Evolutionary conservation across 1,140 invertebrate genomes (phyloP).

Genomic region (Papilio glaucus): DNA sequence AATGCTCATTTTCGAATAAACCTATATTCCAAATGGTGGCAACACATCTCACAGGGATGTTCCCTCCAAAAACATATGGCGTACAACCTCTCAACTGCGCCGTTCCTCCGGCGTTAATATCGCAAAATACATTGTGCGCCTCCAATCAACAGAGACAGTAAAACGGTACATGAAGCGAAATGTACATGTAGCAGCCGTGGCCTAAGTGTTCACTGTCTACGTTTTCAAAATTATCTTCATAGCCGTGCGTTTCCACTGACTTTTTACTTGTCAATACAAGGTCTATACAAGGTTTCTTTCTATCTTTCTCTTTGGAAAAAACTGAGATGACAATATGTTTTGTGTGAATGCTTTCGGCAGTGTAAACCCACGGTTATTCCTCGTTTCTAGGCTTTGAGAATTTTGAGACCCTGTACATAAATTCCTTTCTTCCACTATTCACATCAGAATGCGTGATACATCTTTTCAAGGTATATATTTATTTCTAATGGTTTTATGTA

Average conservation of each 20-base stretch:
- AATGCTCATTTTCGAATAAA: conserved; percentile 39
- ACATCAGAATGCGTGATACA: too few relatives aligned
- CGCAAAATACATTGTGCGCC: conserved; percentile 42
- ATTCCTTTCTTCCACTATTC: too few relatives aligned
- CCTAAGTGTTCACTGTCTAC: conserved; percentile 4
- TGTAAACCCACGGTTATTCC: too few relatives aligned
- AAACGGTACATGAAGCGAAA: conserved; percentile 39
- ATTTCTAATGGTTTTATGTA: too few relatives aligned
- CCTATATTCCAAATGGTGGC: conserved; percentile 1
- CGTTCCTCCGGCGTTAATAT: conserved; percentile 35
- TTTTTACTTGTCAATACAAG: too few relatives aligned
- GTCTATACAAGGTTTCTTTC: too few relatives aligned
- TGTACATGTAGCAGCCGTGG: conserved; percentile 37
- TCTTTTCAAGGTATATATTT: too few relatives aligned
- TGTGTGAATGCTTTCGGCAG: too few relatives aligned
- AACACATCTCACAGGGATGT: conserved; percentile 46
- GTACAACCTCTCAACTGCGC: conserved; percentile 38
- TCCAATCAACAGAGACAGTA: conserved; percentile 35
- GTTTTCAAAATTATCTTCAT: conserved; percentile 12
- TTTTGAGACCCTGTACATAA: background rate
- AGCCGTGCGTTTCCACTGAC: too few relatives aligned
- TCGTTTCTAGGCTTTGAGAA: background rate
- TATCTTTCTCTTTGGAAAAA: too few relatives aligned
- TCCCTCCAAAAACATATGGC: conserved; percentile 50
- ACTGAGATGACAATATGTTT: too few relatives aligned